Percentiles rank a stretch among this genome's conserved stretches.
phyloP scores from a whole-genome alignment of 2,113 vertebrate genomes.

The Diadophis punctatus region DNA sequence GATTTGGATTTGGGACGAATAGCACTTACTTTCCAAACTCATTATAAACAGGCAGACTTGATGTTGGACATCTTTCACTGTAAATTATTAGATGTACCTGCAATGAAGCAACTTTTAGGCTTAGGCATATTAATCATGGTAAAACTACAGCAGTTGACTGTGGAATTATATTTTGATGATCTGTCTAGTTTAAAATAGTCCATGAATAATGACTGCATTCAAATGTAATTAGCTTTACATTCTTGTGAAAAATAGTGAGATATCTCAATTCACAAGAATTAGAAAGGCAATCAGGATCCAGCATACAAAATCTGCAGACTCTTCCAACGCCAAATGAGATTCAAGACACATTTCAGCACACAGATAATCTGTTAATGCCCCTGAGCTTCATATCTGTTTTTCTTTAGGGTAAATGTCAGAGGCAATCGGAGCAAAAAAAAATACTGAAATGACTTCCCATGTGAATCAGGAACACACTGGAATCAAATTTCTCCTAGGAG shows the following conservation, averaged over 20 bases:
- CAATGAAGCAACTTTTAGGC: constrained; percentile 5
- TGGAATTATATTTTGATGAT: not conserved
- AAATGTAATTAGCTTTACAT: not conserved
- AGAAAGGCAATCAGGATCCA: not conserved
- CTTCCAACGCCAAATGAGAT: not conserved
- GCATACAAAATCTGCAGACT: not conserved
- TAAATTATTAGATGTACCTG: not conserved
- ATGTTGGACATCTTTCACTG: not conserved
- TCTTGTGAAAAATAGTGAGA: not conserved
- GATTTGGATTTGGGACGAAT: not conserved
- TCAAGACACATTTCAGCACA: not conserved
- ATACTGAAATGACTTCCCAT: not conserved
- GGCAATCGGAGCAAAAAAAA: not conserved
- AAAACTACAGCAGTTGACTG: not conserved
- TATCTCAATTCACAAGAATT: not conserved
- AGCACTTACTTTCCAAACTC: not conserved
- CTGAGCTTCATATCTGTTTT: not conserved
- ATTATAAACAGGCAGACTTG: not conserved
- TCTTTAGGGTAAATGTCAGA: not conserved
- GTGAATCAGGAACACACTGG: not conserved
- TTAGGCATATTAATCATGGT: not conserved
- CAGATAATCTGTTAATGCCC: not conserved
- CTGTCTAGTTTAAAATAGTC: constrained; percentile 18
- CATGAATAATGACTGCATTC: constrained; percentile 1
- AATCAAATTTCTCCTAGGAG: not conserved